Evolutionary conservation across 2,888 invertebrate species (phyloP).

Genomic region (Eristalis tenax): DNA sequence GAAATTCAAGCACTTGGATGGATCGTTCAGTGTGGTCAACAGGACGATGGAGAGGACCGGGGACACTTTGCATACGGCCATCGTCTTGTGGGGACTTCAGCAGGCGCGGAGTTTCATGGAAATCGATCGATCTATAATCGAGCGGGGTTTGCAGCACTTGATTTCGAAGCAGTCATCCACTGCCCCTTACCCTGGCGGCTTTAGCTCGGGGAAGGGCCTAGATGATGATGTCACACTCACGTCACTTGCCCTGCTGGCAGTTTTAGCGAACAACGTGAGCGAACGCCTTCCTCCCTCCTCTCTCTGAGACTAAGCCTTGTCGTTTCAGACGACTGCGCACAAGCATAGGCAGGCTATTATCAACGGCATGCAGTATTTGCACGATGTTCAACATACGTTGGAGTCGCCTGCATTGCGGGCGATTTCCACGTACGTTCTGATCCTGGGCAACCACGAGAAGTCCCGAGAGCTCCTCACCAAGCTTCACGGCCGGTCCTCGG

Average conservation of each 20-base stretch:
- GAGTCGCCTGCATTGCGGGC: not conserved
- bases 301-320: not conserved
- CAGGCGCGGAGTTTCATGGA: slow-evolving; percentile 87
- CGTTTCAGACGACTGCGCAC: not conserved
- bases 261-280: slow-evolving; percentile 83
- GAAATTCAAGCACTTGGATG: slow-evolving; percentile 91
- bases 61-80: slow-evolving; percentile 92
- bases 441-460: slow-evolving; percentile 35
- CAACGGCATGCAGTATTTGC: slow-evolving; percentile 81
- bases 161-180: slow-evolving; percentile 83
- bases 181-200: slow-evolving; percentile 85
- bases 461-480: slow-evolving; percentile 1
- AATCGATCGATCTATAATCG: slow-evolving; percentile 86
- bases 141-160: slow-evolving; percentile 87
- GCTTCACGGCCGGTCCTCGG: not conserved
- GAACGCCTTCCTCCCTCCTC: not conserved
- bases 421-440: slow-evolving; percentile 36
- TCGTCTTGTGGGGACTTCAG: slow-evolving; percentile 88
- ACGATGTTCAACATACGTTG: not conserved
- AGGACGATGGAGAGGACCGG: slow-evolving; percentile 82
- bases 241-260: slow-evolving; percentile 88
- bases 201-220: slow-evolving; percentile 89
- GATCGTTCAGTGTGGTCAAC: slow-evolving; percentile 92
- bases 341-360: slow-evolving; percentile 83
- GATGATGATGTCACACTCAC: slow-evolving; percentile 87